phyloP scores from a whole-genome alignment of 2,113 vertebrate genomes.

The Otocyon megalotis region DNA sequence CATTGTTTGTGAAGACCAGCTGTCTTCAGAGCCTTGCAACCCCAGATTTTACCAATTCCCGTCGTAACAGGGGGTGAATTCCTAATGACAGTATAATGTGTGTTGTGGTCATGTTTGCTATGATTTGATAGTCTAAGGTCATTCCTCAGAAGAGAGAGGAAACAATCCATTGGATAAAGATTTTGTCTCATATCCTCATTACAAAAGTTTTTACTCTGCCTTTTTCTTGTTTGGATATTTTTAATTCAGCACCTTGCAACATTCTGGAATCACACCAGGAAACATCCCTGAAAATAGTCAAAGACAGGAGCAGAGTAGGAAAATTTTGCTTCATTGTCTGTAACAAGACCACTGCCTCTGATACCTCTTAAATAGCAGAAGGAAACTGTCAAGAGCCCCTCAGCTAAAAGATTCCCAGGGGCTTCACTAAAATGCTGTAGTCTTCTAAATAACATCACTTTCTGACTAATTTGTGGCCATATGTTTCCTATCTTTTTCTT shows the following conservation, averaged over 20 bases:
- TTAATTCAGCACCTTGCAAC: constrained; percentile 26
- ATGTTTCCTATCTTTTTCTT: neutral
- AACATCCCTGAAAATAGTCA: neutral
- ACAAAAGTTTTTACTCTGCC: constrained; percentile 28
- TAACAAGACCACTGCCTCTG: neutral
- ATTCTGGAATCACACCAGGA: neutral
- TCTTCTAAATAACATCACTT: neutral
- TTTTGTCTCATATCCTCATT: constrained; percentile 56
- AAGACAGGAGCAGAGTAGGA: neutral
- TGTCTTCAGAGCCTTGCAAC: neutral
- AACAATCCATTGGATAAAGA: constrained; percentile 49
- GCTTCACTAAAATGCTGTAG: neutral
- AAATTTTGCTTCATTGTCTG: neutral
- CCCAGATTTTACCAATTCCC: neutral
- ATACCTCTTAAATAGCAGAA: neutral
- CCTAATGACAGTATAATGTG: neutral
- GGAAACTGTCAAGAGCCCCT: neutral
- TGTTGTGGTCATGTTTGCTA: neutral
- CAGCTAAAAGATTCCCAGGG: neutral
- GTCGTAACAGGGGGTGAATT: neutral
- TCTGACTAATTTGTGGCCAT: neutral
- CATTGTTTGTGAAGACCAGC: neutral
- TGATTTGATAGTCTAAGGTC: constrained; percentile 24
- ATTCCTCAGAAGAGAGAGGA: constrained; percentile 54
- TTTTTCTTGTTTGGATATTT: constrained; percentile 56